Percentiles rank a stretch among this genome's conserved stretches.
Evolutionary conservation across 2,113 vertebrate species (phyloP).

Genomic region (Noturus placidus): DNA sequence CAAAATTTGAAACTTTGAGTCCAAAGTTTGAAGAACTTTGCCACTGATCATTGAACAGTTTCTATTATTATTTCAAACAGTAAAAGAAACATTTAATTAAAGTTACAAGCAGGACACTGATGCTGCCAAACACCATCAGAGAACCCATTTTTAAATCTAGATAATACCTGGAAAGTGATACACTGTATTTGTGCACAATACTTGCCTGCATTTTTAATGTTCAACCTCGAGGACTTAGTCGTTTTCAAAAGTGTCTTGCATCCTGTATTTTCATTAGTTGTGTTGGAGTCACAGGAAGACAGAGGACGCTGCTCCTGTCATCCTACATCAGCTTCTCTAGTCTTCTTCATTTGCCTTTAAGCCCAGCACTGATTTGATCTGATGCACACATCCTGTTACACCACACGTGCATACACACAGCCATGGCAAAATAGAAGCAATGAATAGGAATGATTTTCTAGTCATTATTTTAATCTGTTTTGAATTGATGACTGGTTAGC

Average conservation of each 20-base stretch:
- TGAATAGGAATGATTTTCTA: not conserved
- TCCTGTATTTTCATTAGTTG: constrained; percentile 75
- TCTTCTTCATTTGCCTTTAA: constrained; percentile 64
- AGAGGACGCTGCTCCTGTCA: constrained; percentile 72
- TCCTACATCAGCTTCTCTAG: constrained; percentile 67
- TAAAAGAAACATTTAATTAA: not conserved
- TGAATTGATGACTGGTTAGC: constrained; percentile 8
- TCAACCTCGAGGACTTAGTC: constrained; percentile 22
- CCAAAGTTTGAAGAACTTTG: not conserved
- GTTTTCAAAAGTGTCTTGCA: constrained; percentile 17
- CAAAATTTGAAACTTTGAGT: not conserved
- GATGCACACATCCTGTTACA: not conserved
- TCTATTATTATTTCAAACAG: not conserved
- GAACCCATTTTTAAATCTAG: not conserved
- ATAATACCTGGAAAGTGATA: not conserved
- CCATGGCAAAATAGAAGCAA: not conserved
- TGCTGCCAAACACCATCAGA: not conserved
- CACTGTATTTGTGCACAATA: not conserved
- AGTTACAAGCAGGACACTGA: not conserved
- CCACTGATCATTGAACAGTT: not conserved
- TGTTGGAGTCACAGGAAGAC: constrained; percentile 62
- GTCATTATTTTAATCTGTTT: constrained; percentile 13
- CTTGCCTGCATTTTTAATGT: constrained; percentile 8
- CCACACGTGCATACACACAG: constrained; percentile 7
- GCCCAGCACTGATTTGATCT: constrained; percentile 38